Evolutionary conservation across 2,113 vertebrate genomes (phyloP), one percentile per base, ranked within the genome.

Genomic region (Mesocricetus auratus): DNA sequence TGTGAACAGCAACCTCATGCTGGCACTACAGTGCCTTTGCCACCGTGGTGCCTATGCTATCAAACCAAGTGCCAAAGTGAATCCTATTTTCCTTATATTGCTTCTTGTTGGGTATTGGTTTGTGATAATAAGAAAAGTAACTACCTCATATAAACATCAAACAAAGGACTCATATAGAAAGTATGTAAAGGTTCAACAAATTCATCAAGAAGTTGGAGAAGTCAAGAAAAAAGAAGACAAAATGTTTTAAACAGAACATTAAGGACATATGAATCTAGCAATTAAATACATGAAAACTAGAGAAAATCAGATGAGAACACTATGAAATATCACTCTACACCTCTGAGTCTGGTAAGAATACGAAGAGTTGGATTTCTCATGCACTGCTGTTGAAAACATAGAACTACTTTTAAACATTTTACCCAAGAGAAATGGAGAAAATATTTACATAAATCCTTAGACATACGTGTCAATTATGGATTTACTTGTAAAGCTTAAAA

Each of bases 401-500:
- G 79, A 58, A 68, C 22, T 58, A 75, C 42, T 50, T 36, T 66
- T 39, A 89, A 22, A 31, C 12, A 74, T 83, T 90, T 87, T 69
- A 92, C 16, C 7, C 56, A 93, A 64, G 66, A 91, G 10, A 94
- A 94, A 86, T 53, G 29, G 93, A 89, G 85, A 71, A 78, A 9
- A 17, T 2, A 2, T 58, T 15, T 4, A 66, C 47, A 92, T 77
- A 90, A 83, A 86, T 16, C 31, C 42, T 58, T 81, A n/a, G n/a
- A 64, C 13, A 50, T 75, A 8, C 86, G 66, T 91, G 73, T 60
- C 94, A 29, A 47, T 33, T 50, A 36, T 16, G 83, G 53, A 12
- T 96, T 83, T 73, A 86, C 45, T 86, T 71, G 19, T 56, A 68
- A 79, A 82, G 50, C 29, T 90, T 56, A 95, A 78, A 89, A 81